These are phyloP conservation scores for Rafetus swinhoei DNA, from an alignment of 2,113 vertebrate genomes.

Conservation along the genomic window DNA sequence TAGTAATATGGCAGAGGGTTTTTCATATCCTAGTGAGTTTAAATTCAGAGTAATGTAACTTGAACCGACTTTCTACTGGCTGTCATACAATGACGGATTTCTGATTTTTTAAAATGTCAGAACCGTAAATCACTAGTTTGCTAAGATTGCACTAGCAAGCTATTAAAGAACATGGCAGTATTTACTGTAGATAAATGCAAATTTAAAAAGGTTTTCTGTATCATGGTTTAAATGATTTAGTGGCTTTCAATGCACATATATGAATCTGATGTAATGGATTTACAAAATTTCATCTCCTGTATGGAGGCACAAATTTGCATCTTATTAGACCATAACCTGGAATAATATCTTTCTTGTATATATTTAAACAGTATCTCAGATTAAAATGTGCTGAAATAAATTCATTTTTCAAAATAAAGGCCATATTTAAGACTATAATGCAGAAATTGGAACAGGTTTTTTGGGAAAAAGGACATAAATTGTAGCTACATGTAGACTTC, in stretches of 20 bases:
- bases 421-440: neutral
- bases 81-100: slow-evolving; percentile 85
- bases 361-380: slow-evolving; percentile 22
- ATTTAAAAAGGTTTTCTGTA: slow-evolving; percentile 80
- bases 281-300: slow-evolving; percentile 81
- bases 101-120: slow-evolving; percentile 81
- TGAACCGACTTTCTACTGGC: slow-evolving; percentile 67
- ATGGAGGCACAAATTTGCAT: slow-evolving; percentile 76
- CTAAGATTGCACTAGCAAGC: slow-evolving; percentile 81
- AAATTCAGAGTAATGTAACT: slow-evolving; percentile 65
- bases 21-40: slow-evolving; percentile 50
- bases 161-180: slow-evolving; percentile 82
- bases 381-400: slow-evolving; percentile 30
- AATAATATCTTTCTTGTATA: slow-evolving; percentile 26
- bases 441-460: neutral
- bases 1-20: slow-evolving; percentile 11
- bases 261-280: slow-evolving; percentile 78
- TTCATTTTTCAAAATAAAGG: neutral
- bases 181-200: slow-evolving; percentile 82
- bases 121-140: slow-evolving; percentile 84
- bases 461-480: neutral
- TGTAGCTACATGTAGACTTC: neutral
- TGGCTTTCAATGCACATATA: slow-evolving; percentile 70
- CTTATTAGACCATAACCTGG: slow-evolving; percentile 59
- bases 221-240: slow-evolving; percentile 82